phyloP scores from a whole-genome alignment of 2,888 invertebrate species.

The Tricholauxania praeusta region DNA sequence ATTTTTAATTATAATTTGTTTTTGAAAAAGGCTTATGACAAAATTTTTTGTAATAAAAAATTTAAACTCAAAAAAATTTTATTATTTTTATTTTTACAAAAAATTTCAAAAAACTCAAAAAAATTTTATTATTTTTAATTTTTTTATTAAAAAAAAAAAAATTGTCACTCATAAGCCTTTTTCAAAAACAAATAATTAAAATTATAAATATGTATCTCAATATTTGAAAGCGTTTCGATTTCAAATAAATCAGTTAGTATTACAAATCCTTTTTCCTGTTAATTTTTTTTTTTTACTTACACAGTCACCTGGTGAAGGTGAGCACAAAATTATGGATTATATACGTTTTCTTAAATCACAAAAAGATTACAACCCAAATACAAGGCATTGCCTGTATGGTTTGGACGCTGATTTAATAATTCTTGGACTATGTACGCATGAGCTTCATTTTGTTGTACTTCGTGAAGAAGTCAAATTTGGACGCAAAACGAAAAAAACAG shows the following conservation, averaged over 20 bases:
- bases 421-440: conserved; percentile 95
- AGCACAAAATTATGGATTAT: conserved; percentile 99
- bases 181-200: no score
- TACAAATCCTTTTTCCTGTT: neutral
- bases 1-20: no score
- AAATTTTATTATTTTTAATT: no score
- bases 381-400: conserved; percentile 96
- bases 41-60: no score
- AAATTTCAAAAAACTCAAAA: no score
- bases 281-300: conserved; percentile 44
- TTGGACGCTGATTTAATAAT: conserved; percentile 98
- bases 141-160: no score
- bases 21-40: no score
- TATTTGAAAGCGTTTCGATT: neutral
- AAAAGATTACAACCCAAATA: conserved; percentile 88
- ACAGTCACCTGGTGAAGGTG: conserved; percentile 95
- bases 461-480: conserved; percentile 93
- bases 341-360: conserved; percentile 89
- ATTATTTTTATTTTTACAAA: no score
- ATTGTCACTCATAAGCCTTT: no score
- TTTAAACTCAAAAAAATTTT: no score
- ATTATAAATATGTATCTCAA: neutral
- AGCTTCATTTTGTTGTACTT: conserved; percentile 93
- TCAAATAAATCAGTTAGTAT: neutral
- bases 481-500: conserved; percentile 75